Evolutionary conservation across 2,797 vertebrate genomes (phyloP).

Genomic region (Lutjanus campechanus): DNA sequence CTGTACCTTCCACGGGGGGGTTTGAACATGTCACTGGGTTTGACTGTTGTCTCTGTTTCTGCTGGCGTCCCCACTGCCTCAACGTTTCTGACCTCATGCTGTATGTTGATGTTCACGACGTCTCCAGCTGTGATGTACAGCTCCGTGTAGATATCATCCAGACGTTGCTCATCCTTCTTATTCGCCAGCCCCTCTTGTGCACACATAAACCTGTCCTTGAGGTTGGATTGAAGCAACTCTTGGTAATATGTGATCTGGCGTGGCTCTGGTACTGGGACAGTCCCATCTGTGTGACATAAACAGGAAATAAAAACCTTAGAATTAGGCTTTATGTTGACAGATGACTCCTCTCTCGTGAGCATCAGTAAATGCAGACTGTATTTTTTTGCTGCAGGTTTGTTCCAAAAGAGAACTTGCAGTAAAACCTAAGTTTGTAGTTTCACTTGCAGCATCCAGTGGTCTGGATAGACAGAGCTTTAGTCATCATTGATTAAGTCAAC

Average conservation of each 20-base stretch:
- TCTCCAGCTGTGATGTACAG: constrained; percentile 18
- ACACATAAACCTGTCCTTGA: constrained; percentile 38
- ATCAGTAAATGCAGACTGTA: too few relatives aligned
- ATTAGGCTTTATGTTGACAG: neutral
- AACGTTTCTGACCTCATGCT: constrained; percentile 38
- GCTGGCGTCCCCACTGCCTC: constrained; percentile 1
- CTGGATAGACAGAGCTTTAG: too few relatives aligned
- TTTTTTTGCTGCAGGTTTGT: neutral
- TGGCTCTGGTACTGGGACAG: constrained; percentile 33
- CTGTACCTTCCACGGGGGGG: too few relatives aligned
- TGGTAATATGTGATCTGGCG: constrained; percentile 29
- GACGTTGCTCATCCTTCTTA: neutral
- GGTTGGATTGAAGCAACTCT: constrained; percentile 18
- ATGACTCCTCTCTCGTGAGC: too few relatives aligned
- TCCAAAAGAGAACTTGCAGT: neutral
- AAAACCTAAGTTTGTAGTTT: neutral
- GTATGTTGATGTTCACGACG: constrained; percentile 10
- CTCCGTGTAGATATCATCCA: constrained; percentile 48
- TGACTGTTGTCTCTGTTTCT: neutral
- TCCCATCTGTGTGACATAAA: constrained; percentile 12
- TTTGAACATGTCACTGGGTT: too few relatives aligned
- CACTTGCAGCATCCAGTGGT: too few relatives aligned
- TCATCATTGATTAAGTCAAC: too few relatives aligned
- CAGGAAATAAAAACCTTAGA: too few relatives aligned
- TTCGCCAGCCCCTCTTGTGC: constrained; percentile 21